A percentile compares a stretch with the other conserved stretches of the same genome.
These are phyloP conservation scores for Calosoma granatense DNA, from an alignment of 1,140 invertebrate genomes.

Conservation along the genomic window DNA sequence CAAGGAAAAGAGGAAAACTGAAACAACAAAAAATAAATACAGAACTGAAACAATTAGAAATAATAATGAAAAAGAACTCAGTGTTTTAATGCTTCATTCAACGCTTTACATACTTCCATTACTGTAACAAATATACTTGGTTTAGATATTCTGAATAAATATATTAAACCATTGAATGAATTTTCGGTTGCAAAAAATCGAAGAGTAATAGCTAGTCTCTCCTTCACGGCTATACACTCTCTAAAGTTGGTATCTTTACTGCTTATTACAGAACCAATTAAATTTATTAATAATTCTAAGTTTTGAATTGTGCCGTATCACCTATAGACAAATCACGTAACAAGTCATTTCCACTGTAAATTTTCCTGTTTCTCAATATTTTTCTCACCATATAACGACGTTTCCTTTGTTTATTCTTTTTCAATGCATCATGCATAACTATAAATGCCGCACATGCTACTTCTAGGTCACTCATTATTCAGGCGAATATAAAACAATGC, in stretches of 20 bases:
- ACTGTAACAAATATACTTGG: not conserved
- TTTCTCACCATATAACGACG: not conserved
- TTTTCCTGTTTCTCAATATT: not conserved
- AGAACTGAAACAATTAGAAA: no score
- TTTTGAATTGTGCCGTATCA: not conserved
- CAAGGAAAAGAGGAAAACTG: no score
- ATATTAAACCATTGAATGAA: not conserved
- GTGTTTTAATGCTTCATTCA: not conserved
- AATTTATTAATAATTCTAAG: not conserved
- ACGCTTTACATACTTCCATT: not conserved
- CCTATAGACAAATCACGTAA: not conserved
- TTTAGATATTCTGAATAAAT: not conserved
- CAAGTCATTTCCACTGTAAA: not conserved
- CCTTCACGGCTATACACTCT: no score
- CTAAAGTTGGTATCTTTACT: no score
- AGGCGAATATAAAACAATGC: not conserved
- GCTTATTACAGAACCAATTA: not conserved
- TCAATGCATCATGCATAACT: not conserved
- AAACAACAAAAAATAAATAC: no score
- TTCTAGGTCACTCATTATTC: not conserved
- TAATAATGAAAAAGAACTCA: no score
- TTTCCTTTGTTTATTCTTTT: not conserved
- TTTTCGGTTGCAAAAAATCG: not conserved
- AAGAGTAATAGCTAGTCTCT: not conserved
- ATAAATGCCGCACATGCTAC: not conserved